These are phyloP conservation scores for Slavum lentiscoides DNA, from an alignment of 2,888 invertebrate genomes.

Conservation along the genomic window DNA sequence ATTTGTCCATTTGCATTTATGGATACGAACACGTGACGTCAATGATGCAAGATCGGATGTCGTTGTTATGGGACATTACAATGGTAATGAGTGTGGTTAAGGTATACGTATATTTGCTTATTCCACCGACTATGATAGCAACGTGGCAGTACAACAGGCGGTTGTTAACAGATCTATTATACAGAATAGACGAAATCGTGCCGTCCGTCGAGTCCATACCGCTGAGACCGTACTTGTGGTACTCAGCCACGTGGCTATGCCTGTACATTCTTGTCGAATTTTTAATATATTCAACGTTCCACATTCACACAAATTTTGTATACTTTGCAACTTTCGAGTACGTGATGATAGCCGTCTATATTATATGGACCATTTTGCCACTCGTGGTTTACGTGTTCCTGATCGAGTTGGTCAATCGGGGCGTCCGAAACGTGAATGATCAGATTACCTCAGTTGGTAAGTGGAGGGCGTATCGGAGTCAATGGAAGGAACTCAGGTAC, in stretches of 20 bases:
- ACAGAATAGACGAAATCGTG: neutral
- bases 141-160: neutral
- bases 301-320: too few relatives aligned
- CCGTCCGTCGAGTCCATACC: neutral
- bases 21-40: neutral
- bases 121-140: neutral
- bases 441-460: neutral
- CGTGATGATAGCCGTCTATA: too few relatives aligned
- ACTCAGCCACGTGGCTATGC: neutral
- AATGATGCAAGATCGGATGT: neutral
- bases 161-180: neutral
- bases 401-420: neutral
- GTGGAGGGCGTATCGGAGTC: neutral
- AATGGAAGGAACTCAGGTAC: neutral
- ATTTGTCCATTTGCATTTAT: neutral
- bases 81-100: neutral
- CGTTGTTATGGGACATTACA: neutral
- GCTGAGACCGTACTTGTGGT: neutral
- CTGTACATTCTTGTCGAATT: too few relatives aligned
- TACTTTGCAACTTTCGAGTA: too few relatives aligned
- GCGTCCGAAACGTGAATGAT: neutral
- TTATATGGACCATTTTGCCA: neutral
- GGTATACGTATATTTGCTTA: neutral
- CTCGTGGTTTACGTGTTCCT: neutral
- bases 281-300: too few relatives aligned